Conservation (phyloP, 1,140 invertebrate genomes). For the Daktulosphaira vitifoliae region DNA sequence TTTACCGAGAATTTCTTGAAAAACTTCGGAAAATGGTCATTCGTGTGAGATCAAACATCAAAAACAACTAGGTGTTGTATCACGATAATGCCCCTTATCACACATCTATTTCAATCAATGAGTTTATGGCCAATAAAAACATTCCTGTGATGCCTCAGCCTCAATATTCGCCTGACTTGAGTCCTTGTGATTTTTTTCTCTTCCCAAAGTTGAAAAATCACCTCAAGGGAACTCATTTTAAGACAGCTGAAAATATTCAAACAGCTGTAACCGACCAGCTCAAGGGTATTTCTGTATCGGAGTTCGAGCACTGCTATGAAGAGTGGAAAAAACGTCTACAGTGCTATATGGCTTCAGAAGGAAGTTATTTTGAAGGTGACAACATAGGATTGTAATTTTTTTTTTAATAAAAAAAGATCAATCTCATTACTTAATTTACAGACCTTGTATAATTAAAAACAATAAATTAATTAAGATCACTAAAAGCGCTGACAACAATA, state of each 20-base stretch:
- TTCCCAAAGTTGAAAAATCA: conserved; percentile 40
- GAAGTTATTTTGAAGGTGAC: background rate
- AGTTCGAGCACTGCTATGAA: background rate
- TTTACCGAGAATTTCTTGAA: conserved; percentile 35
- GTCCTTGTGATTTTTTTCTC: conserved; percentile 38
- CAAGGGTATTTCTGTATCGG: background rate
- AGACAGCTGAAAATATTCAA: conserved; percentile 36
- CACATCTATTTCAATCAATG: conserved; percentile 33
- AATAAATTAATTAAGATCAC: no score
- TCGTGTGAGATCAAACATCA: background rate
- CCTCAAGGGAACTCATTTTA: no score
- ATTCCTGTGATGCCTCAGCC: conserved; percentile 38
- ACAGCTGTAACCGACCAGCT: background rate
- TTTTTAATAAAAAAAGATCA: background rate
- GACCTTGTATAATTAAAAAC: no score
- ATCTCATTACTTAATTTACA: background rate
- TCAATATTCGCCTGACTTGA: conserved; percentile 41
- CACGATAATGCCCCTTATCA: conserved; percentile 41
- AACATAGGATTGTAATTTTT: background rate
- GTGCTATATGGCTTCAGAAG: background rate
- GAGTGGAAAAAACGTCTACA: background rate
- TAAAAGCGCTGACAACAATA: no score
- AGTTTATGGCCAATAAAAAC: conserved; percentile 38
- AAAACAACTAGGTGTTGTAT: conserved; percentile 20
- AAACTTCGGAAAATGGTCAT: conserved; percentile 21